Base-by-base conservation (phyloP, 2,888 invertebrate species). In the Branchipolynoe longqiensis region DNA sequence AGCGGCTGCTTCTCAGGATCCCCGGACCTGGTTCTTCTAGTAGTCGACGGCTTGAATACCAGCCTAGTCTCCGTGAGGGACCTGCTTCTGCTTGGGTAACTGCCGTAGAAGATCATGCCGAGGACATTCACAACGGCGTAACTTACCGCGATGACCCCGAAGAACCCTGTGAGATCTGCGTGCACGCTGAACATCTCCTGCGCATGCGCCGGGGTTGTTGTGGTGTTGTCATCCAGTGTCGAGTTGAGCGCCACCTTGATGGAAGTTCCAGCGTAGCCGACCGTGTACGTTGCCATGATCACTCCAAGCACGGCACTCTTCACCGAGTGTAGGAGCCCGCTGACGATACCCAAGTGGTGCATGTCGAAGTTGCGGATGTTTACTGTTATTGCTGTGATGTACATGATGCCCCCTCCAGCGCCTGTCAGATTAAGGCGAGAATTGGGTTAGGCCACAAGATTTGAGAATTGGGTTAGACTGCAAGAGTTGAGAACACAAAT, bases 381-480 rank as follows among this genome's bases (percentile, higher is more conserved):
- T 6, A 84, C 69, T 25, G 64, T 69, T 18, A 73, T 62, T 1
- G 84, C 84, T 12, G 84, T 69, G 31, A 84, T 62, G 54, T 84
- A 84, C 84, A 84, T 84, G 8, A 84, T 73, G 28, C 84, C 84
- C 22, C 84, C 84, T 25, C 69, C 84, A 36, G 36, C 48, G 8
- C 84, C 84, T 84, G 54, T 8, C 33, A 56, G 4, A 82, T 4
- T 48, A 41, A 1, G 1, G 25, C 56, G 25, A 56, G 1, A 56
- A 56, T 56, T 3, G 25, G 56, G n/a, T n/a, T n/a, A n/a, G n/a
- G n/a, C n/a, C n/a, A n/a, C n/a, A n/a, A n/a, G n/a, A n/a, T n/a
- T n/a, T n/a, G n/a, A n/a, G n/a, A n/a, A n/a, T n/a, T n/a, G n/a
- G n/a, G n/a, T n/a, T n/a, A n/a, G n/a, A n/a, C n/a, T n/a, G n/a